Conservation (phyloP, 2,797 vertebrate species). For the Acrossocheilus wenchowensis region DNA sequence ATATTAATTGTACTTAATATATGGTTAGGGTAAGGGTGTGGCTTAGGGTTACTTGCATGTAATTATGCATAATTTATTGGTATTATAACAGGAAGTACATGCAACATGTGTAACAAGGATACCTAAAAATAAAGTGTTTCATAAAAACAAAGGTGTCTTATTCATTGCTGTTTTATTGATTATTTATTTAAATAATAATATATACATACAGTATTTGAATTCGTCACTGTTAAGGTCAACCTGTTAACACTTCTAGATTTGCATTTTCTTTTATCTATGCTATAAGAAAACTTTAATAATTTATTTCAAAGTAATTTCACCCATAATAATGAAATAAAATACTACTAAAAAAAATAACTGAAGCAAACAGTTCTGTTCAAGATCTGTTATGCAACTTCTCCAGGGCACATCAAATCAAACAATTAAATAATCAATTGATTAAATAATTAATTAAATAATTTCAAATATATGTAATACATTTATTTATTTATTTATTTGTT, state of each 20-base stretch:
- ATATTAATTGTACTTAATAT: background rate
- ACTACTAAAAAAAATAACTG: no score
- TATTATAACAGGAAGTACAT: background rate
- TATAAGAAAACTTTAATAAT: conserved; percentile 69
- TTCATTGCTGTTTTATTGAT: background rate
- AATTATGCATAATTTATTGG: background rate
- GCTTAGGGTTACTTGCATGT: no score
- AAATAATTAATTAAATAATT: no score
- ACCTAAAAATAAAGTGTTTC: background rate
- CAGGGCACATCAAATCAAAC: background rate
- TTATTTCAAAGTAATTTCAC: conserved; percentile 69
- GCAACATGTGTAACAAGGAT: no score
- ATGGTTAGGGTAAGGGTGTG: no score
- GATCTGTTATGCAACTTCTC: background rate
- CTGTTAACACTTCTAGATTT: conserved; percentile 21
- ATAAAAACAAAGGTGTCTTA: background rate
- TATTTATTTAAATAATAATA: background rate
- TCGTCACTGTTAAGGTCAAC: conserved; percentile 26
- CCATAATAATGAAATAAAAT: conserved; percentile 69
- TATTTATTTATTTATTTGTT: no score
- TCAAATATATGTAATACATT: no score
- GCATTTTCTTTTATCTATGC: background rate
- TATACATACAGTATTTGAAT: background rate
- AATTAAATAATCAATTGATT: no score
- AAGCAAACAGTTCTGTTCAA: no score